phyloP scores from a whole-genome alignment of 2,888 invertebrate species.

The Calameuta pallipes region DNA sequence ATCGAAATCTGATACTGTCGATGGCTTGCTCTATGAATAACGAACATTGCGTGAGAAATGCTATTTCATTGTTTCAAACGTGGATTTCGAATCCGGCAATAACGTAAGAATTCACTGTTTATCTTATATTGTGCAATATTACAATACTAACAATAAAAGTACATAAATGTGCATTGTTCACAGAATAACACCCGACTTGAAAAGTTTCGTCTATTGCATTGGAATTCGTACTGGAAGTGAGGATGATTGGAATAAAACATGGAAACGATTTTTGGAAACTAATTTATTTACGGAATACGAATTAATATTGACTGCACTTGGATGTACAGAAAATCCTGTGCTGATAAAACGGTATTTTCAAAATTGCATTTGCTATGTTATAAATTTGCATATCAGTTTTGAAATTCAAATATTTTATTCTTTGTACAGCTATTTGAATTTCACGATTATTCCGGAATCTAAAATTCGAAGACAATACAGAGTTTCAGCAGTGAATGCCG shows the following conservation, averaged over 20 bases:
- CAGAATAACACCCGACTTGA: constrained; percentile 67
- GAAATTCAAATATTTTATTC: neutral
- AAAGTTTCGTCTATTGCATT: constrained; percentile 80
- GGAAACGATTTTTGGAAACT: constrained; percentile 70
- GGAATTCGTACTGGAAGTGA: constrained; percentile 74
- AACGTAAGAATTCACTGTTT: constrained; percentile 23
- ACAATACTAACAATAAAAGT: neutral
- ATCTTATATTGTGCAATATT: neutral
- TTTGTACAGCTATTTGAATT: neutral
- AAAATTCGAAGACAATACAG: neutral
- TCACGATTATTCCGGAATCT: neutral
- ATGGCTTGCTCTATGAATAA: constrained; percentile 42
- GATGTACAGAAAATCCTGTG: constrained; percentile 72
- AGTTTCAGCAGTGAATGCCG: constrained; percentile 31
- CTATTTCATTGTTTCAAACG: constrained; percentile 38
- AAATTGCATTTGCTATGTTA: neutral
- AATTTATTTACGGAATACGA: constrained; percentile 78
- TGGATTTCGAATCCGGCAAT: constrained; percentile 38
- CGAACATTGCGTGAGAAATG: constrained; percentile 36
- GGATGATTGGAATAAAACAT: constrained; percentile 75
- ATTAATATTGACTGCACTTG: constrained; percentile 74
- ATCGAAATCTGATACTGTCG: constrained; percentile 42
- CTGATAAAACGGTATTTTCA: constrained; percentile 69
- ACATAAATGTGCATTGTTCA: constrained; percentile 29
- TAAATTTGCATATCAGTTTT: neutral